Conservation (phyloP, 2,113 vertebrate genomes). For the Rhadina sibilatrix region DNA sequence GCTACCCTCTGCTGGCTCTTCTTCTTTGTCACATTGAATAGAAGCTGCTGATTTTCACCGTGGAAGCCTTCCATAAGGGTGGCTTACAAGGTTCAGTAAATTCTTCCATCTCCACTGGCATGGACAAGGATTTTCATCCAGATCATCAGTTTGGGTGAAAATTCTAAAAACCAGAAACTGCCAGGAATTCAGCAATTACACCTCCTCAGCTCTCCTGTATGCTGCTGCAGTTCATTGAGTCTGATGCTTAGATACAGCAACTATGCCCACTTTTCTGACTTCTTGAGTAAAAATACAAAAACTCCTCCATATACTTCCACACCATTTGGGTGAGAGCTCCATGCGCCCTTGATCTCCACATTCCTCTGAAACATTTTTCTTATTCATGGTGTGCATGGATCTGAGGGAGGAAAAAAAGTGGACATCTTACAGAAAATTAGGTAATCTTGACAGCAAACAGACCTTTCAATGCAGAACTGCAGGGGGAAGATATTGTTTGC, state of each 20-base stretch:
- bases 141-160: neutral
- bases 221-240: neutral
- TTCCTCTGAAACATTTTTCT: neutral
- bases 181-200: neutral
- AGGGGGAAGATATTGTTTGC: neutral
- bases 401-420: neutral
- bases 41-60: neutral
- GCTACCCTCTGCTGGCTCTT: conserved; percentile 54
- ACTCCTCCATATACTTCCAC: neutral
- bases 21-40: neutral
- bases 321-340: neutral
- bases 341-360: neutral
- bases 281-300: neutral
- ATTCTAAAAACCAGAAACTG: neutral
- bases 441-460: neutral
- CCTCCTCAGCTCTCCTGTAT: neutral
- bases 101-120: neutral
- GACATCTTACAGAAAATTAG: neutral
- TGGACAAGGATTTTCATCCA: neutral
- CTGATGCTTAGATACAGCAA: neutral
- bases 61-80: neutral
- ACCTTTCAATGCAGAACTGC: neutral
- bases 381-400: neutral
- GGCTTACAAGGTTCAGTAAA: neutral
- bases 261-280: neutral